Percentiles rank a stretch among this genome's conserved stretches.
phyloP scores from a whole-genome alignment of 2,888 invertebrate genomes.

The Thumatha senex region DNA sequence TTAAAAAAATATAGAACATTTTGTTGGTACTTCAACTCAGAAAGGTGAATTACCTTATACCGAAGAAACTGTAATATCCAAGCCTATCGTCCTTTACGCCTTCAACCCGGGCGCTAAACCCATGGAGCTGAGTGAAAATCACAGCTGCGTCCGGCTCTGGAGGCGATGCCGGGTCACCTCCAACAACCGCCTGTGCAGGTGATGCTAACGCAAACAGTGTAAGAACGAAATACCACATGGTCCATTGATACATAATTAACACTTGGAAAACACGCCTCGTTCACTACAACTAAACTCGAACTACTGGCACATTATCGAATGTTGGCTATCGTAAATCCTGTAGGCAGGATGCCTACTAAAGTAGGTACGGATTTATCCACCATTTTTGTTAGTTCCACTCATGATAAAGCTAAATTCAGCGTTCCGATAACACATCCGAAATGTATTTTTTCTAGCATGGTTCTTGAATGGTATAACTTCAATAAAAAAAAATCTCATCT shows the following conservation, averaged over 20 bases:
- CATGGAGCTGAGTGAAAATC: conserved; percentile 85
- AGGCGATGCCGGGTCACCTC: conserved; percentile 85
- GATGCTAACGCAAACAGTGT: conserved; percentile 29
- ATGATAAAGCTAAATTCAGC: background rate
- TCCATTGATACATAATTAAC: conserved; percentile 37
- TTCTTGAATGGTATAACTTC: too few species aligned
- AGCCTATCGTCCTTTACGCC: conserved; percentile 84
- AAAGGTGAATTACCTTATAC: conserved; percentile 82
- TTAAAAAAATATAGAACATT: too few species aligned
- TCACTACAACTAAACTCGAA: conserved; percentile 1
- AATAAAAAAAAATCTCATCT: too few species aligned
- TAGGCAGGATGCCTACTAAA: too few species aligned
- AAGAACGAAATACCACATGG: conserved; percentile 23
- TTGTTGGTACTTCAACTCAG: too few species aligned
- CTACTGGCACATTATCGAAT: conserved; percentile 1
- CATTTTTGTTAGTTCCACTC: background rate
- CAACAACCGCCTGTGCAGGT: conserved; percentile 82
- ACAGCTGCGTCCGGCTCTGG: conserved; percentile 89
- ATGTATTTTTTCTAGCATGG: too few species aligned
- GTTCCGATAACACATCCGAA: too few species aligned
- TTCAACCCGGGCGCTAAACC: conserved; percentile 84
- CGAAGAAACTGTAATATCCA: conserved; percentile 88
- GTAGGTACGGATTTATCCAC: conserved; percentile 9
- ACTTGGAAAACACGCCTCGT: conserved; percentile 2
- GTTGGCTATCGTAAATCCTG: background rate